These are phyloP conservation scores for Trichonephila clavipes DNA, from an alignment of 1,140 invertebrate species.

Conservation along the genomic window DNA sequence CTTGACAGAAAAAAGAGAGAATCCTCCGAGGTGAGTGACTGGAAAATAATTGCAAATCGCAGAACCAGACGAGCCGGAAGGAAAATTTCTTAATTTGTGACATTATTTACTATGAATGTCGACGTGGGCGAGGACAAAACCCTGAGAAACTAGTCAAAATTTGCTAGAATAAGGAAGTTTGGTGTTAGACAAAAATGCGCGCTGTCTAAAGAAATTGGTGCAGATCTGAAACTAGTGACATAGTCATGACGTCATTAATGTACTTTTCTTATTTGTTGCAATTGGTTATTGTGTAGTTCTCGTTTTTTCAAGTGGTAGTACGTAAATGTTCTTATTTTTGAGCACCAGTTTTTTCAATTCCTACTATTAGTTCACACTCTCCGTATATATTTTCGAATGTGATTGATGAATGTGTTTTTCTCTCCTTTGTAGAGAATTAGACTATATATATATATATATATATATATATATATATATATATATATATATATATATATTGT, in stretches of 20 bases:
- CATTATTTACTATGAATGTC: constrained; percentile 39
- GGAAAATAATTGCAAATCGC: constrained; percentile 3
- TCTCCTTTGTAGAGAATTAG: too few species aligned
- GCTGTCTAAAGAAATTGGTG: neutral
- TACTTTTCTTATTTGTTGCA: neutral
- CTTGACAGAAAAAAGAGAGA: constrained; percentile 77
- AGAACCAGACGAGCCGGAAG: constrained; percentile 32
- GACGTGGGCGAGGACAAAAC: constrained; percentile 19
- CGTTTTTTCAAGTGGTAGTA: too few species aligned
- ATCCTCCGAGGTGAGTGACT: constrained; percentile 69
- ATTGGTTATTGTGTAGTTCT: too few species aligned
- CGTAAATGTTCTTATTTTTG: too few species aligned
- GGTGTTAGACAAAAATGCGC: neutral
- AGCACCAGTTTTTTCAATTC: too few species aligned
- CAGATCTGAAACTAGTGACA: neutral
- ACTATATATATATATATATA: too few species aligned
- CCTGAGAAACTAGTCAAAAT: constrained; percentile 33
- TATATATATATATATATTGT: too few species aligned
- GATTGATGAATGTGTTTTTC: too few species aligned
- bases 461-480: too few species aligned
- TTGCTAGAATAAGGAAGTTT: constrained; percentile 25
- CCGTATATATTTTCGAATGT: too few species aligned
- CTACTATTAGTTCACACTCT: too few species aligned
- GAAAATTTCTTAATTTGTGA: constrained; percentile 36
- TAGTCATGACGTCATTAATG: neutral